These are phyloP conservation scores for Macrophya annulata DNA, from an alignment of 2,888 invertebrate species.

Conservation along the genomic window DNA sequence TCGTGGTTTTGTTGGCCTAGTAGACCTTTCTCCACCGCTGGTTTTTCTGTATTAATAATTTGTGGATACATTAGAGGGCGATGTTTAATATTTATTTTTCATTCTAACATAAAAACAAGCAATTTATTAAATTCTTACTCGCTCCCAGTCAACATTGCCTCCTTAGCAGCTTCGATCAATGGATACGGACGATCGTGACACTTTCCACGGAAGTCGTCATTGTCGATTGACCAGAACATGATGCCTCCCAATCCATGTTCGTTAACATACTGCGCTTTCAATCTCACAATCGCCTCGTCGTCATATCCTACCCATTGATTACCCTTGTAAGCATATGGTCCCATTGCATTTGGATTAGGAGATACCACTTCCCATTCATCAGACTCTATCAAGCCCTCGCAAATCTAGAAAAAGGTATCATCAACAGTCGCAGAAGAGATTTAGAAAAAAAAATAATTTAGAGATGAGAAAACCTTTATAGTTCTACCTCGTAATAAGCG, in stretches of 20 bases:
- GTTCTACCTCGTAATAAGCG: constrained; percentile 92
- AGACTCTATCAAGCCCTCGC: constrained; percentile 88
- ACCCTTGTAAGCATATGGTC: constrained; percentile 92
- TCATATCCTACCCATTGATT: constrained; percentile 98
- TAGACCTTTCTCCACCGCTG: constrained; percentile 62
- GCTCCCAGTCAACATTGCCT: constrained; percentile 85
- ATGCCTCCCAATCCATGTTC: constrained; percentile 93
- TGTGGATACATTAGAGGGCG: neutral
- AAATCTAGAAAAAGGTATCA: constrained; percentile 84
- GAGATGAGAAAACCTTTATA: neutral
- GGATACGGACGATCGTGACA: constrained; percentile 94
- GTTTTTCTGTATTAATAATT: constrained; percentile 56
- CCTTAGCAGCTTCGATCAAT: constrained; percentile 94
- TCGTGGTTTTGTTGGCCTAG: constrained; percentile 61
- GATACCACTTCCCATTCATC: constrained; percentile 92
- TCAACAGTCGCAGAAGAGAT: constrained; percentile 37
- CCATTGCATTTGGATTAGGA: constrained; percentile 91
- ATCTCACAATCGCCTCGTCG: constrained; percentile 90
- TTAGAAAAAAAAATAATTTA: neutral
- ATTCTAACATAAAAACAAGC: neutral
- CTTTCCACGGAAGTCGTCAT: constrained; percentile 96
- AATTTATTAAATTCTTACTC: constrained; percentile 80
- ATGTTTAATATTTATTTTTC: neutral
- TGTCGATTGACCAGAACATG: constrained; percentile 97
- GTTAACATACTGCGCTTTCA: constrained; percentile 92